phyloP scores from a whole-genome alignment of 1,140 invertebrate species.

The Temnothorax longispinosus region DNA sequence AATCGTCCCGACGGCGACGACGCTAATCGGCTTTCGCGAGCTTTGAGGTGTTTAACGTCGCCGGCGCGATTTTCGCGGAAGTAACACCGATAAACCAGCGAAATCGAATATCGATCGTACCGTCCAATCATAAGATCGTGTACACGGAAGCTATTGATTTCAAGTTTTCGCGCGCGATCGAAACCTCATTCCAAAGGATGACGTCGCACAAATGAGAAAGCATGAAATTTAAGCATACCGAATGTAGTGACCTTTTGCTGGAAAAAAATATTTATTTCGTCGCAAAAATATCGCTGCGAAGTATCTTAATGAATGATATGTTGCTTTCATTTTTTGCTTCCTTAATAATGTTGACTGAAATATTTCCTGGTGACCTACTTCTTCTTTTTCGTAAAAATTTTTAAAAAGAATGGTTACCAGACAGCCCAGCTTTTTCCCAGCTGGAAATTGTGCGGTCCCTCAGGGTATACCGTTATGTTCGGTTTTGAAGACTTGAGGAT shows the following conservation, averaged over 20 bases:
- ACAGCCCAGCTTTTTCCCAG: not conserved
- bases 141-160: not conserved
- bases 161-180: not conserved
- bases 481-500: not conserved
- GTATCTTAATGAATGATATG: not conserved
- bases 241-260: not conserved
- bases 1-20: conserved; percentile 54
- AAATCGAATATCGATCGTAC: conserved; percentile 25
- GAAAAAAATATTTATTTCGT: not conserved
- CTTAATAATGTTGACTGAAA: not conserved
- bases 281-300: not conserved
- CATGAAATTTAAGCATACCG: not conserved
- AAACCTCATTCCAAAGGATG: not conserved
- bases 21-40: conserved; percentile 61
- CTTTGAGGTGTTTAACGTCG: conserved; percentile 59
- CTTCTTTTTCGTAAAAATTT: not conserved
- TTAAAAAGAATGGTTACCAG: not conserved
- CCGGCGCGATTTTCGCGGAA: conserved; percentile 46
- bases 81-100: conserved; percentile 40
- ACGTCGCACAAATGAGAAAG: not conserved
- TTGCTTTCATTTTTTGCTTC: not conserved
- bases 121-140: conserved; percentile 17
- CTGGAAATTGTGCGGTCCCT: not conserved
- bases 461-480: not conserved
- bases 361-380: not conserved